These are phyloP conservation scores for Cotesia typhae DNA, from an alignment of 1,140 invertebrate species.

Conservation along the genomic window DNA sequence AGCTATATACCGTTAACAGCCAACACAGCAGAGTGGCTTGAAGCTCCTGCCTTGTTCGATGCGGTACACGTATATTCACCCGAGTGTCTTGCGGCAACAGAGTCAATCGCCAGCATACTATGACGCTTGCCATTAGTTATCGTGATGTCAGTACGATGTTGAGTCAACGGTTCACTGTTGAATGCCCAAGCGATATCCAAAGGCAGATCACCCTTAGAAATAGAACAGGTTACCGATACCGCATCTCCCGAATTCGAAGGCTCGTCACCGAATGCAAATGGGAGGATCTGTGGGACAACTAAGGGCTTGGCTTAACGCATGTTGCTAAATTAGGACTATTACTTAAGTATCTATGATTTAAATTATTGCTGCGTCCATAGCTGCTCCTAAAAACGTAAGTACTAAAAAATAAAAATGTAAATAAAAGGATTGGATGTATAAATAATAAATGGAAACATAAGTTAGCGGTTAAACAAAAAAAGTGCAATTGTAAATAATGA, in stretches of 20 bases:
- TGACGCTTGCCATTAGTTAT: constrained; percentile 68
- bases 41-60: constrained; percentile 76
- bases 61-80: constrained; percentile 83
- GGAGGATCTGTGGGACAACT: constrained; percentile 74
- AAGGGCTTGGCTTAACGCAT: constrained; percentile 35
- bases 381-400: not conserved
- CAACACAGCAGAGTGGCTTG: constrained; percentile 73
- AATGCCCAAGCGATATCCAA: constrained; percentile 76
- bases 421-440: not conserved
- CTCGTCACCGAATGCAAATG: constrained; percentile 75
- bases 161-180: constrained; percentile 57
- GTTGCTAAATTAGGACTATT: not conserved
- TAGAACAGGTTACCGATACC: constrained; percentile 74
- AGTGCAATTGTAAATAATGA: constrained; percentile 8
- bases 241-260: constrained; percentile 78
- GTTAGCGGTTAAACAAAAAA: constrained; percentile 20
- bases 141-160: constrained; percentile 54
- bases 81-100: constrained; percentile 75
- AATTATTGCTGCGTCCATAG: not conserved
- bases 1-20: constrained; percentile 77
- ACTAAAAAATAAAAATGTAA: not conserved
- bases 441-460: not conserved
- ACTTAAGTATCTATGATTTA: not conserved
- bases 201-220: constrained; percentile 75
- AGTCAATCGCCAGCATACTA: constrained; percentile 74